These are phyloP conservation scores for Piezodorus guildinii DNA, from an alignment of 1,140 invertebrate genomes.

Conservation along the genomic window DNA sequence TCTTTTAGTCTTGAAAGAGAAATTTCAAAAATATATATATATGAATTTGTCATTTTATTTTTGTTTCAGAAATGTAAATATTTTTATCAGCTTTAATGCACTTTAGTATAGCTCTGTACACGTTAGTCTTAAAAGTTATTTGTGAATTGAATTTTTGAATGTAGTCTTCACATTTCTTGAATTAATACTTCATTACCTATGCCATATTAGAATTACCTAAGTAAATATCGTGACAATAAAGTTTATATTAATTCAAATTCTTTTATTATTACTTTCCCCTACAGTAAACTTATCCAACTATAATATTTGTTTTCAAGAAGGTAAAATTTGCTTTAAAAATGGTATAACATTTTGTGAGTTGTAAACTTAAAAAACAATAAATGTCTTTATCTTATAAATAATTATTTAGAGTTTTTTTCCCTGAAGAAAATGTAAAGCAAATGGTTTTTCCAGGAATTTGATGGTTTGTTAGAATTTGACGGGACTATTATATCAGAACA, in stretches of 20 bases:
- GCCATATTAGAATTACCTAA: conserved; percentile 4
- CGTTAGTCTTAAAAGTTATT: conserved; percentile 1
- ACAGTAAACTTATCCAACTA: no score
- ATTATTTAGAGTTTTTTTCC: no score
- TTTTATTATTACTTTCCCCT: no score
- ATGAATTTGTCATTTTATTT: background rate
- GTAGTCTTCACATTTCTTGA: conserved; percentile 6
- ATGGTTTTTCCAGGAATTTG: no score
- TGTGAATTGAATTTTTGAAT: conserved; percentile 4
- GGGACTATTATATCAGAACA: no score
- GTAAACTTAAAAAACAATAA: no score
- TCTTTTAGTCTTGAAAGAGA: background rate
- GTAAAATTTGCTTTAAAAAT: no score
- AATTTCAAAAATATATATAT: background rate
- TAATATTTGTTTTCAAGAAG: no score
- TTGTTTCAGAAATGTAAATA: background rate
- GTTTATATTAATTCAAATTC: background rate
- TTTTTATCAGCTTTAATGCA: conserved; percentile 8
- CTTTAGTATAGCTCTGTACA: conserved; percentile 5
- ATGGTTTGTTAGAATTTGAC: no score
- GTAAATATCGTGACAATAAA: conserved; percentile 9
- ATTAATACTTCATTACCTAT: conserved; percentile 8
- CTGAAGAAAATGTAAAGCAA: no score
- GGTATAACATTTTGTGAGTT: no score
- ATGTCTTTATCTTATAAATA: no score